Evolutionary conservation across 2,888 invertebrate genomes (phyloP), one percentile per base, ranked within the genome.

Genomic region (Arrhopalites spinosus): DNA sequence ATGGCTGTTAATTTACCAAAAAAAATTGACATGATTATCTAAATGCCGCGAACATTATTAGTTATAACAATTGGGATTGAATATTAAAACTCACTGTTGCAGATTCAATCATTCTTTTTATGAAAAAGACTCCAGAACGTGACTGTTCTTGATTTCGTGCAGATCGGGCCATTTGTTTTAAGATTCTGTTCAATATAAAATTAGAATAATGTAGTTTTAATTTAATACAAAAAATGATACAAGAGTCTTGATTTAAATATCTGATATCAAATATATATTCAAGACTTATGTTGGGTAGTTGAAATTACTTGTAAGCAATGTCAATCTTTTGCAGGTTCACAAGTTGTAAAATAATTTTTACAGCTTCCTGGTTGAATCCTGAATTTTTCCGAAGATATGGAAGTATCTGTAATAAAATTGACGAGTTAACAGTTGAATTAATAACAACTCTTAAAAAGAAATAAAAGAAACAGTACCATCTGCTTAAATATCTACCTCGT

Each of bases 361-460:
- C 89, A 0, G 91, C 91, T 84, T 94, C 94, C 84, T 92, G 91
- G 84, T 92, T 92, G 84, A 91, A 94, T 0, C 91, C 92, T 2
- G 88, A 82, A 1, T 88, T 87, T 83, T 90, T 90, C 43, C 88
- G 88, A 56, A 93, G 85, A 84, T 89, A 88, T 1, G 85, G 84
- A 61, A 93, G 85, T 0, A 94, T 78, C 85, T 87, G 79, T n/a
- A 25, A 81, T 78, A 67, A 69, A 63, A 75, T 66, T 30, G 27
- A 30, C 20, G n/a, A 64, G n/a, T n/a, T n/a, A n/a, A n/a, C n/a
- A n/a, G n/a, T n/a, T n/a, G n/a, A n/a, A n/a, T n/a, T n/a, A n/a
- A n/a, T n/a, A n/a, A n/a, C n/a, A n/a, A n/a, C n/a, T n/a, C n/a
- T n/a, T n/a, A n/a, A n/a, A n/a, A n/a, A n/a, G n/a, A n/a, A n/a